Percentiles rank a stretch among this genome's conserved stretches.
Conservation (phyloP, 2,888 invertebrate genomes). For the Nephrotoma flavescens region DNA sequence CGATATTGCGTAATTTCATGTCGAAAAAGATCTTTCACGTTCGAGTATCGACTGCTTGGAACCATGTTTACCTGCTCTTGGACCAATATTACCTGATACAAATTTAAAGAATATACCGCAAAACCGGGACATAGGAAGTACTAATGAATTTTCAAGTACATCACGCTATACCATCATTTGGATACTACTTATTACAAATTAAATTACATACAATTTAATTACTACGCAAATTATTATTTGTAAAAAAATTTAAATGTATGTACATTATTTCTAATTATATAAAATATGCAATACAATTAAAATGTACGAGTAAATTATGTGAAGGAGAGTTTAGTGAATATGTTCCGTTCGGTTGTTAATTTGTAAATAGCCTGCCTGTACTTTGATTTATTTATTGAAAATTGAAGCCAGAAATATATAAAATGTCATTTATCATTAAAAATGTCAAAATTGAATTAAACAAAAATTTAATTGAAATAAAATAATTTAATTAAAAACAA, state of each 20-base stretch:
- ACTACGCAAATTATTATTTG: not conserved
- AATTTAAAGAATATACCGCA: too few relatives aligned
- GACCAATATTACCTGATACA: too few relatives aligned
- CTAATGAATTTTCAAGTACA: too few relatives aligned
- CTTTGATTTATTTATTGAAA: not conserved
- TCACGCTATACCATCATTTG: too few relatives aligned
- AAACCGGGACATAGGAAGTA: too few relatives aligned
- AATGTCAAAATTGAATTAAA: not conserved
- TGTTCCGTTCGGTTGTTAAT: not conserved
- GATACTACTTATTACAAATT: too few relatives aligned
- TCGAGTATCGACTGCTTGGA: too few relatives aligned
- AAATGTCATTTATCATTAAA: not conserved
- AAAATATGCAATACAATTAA: not conserved
- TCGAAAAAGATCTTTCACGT: too few relatives aligned
- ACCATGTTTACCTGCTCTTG: too few relatives aligned
- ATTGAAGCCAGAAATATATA: not conserved
- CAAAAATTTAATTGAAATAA: not conserved
- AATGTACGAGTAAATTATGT: too few relatives aligned
- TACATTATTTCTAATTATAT: not conserved
- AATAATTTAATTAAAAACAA: not conserved
- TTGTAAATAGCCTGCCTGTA: not conserved
- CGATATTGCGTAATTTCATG: too few relatives aligned
- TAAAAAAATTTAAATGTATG: not conserved
- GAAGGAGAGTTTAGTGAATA: not conserved
- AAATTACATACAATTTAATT: not conserved